These are phyloP conservation scores for Bubo blakistoni DNA, from an alignment of 2,113 vertebrate genomes.

Conservation along the genomic window DNA sequence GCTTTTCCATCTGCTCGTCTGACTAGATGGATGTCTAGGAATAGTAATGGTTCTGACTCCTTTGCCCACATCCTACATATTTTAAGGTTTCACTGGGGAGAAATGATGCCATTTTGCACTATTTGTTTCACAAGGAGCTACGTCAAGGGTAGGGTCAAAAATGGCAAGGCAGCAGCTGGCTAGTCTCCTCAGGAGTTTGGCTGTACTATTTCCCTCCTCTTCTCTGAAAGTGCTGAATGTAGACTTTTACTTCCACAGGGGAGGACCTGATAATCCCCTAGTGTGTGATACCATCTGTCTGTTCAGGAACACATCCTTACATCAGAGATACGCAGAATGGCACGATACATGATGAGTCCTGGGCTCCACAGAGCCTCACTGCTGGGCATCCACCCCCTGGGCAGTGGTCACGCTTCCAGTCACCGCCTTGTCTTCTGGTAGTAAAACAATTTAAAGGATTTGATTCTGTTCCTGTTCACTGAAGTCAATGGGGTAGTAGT, in stretches of 20 bases:
- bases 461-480: not conserved
- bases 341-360: not conserved
- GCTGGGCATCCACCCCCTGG: not conserved
- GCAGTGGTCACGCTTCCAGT: rapidly evolving
- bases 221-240: conserved; percentile 37
- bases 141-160: not conserved
- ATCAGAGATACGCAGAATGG: not conserved
- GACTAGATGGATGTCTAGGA: conserved; percentile 54
- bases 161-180: conserved; percentile 1
- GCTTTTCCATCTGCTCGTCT: conserved; percentile 61
- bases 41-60: not conserved
- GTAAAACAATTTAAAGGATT: not conserved
- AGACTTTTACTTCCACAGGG: not conserved
- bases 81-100: not conserved
- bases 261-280: conserved; percentile 25
- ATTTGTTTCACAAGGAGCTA: not conserved
- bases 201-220: not conserved
- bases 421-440: not conserved
- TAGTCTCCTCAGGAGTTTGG: conserved; percentile 19
- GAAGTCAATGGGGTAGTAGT: not conserved
- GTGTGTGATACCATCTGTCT: conserved; percentile 50
- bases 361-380: not conserved
- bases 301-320: conserved; percentile 13
- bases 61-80: not conserved
- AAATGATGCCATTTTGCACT: not conserved